Conservation (phyloP, 2,888 invertebrate species). For the Sinopyrophorus schimmeli region DNA sequence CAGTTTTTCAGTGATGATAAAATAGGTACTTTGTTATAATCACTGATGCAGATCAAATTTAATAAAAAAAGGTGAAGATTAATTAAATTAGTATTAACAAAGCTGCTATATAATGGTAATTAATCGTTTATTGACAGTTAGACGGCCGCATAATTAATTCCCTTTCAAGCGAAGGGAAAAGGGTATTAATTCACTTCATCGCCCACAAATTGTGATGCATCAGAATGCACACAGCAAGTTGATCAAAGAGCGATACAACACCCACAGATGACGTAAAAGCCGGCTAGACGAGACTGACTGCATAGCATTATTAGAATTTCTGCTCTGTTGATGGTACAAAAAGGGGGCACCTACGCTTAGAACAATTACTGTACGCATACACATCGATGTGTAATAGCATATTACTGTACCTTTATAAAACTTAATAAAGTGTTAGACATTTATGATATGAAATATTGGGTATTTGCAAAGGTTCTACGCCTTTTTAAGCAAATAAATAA, state of each 20-base stretch:
- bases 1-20: too few relatives aligned
- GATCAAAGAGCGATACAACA: constrained; percentile 27
- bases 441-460: too few relatives aligned
- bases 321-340: too few relatives aligned
- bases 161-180: not conserved
- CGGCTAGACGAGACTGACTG: constrained; percentile 24
- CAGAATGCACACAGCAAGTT: constrained; percentile 18
- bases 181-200: constrained; percentile 17
- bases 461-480: too few relatives aligned
- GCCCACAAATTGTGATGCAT: constrained; percentile 23
- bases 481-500: too few relatives aligned
- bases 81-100: too few relatives aligned
- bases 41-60: too few relatives aligned
- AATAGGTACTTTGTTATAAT: too few relatives aligned
- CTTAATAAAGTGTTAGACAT: too few relatives aligned
- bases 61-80: too few relatives aligned
- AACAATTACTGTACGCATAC: constrained; percentile 7
- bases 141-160: constrained; percentile 1
- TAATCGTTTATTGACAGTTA: constrained; percentile 11
- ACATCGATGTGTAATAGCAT: too few relatives aligned
- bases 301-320: constrained; percentile 17
- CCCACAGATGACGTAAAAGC: constrained; percentile 17
- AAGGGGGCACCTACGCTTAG: constrained; percentile 14
- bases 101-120: not conserved
- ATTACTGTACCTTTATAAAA: too few relatives aligned